These are phyloP conservation scores for Morpho deidamia DNA, from an alignment of 2,888 invertebrate species.

Conservation along the genomic window DNA sequence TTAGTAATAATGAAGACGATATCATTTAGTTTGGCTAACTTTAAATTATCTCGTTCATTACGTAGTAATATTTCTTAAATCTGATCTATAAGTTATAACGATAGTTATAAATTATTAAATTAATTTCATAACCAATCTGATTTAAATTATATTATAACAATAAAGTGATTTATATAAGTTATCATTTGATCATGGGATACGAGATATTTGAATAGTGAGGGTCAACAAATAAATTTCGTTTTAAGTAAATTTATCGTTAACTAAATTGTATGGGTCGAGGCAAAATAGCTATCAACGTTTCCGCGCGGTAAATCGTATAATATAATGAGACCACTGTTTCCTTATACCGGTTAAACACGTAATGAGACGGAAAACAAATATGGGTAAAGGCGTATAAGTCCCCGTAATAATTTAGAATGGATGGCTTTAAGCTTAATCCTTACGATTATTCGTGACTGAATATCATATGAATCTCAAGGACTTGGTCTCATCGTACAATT, in stretches of 20 bases:
- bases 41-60: no score
- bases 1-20: no score
- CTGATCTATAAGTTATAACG: no score
- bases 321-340: constrained; percentile 22
- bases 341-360: constrained; percentile 18
- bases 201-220: constrained; percentile 69
- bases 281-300: constrained; percentile 22
- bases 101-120: no score
- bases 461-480: no score
- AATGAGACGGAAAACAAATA: constrained; percentile 23
- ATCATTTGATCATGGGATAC: constrained; percentile 50
- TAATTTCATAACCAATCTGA: no score
- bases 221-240: constrained; percentile 68
- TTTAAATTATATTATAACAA: no score
- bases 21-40: no score
- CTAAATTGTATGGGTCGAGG: constrained; percentile 23
- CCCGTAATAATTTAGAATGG: neutral
- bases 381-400: neutral
- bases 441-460: neutral
- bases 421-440: neutral
- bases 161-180: no score
- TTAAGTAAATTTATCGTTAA: constrained; percentile 62
- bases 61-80: no score
- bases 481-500: no score
- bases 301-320: constrained; percentile 30